phyloP scores from a whole-genome alignment of 1,140 invertebrate genomes.

The Euglossa dilemma region DNA sequence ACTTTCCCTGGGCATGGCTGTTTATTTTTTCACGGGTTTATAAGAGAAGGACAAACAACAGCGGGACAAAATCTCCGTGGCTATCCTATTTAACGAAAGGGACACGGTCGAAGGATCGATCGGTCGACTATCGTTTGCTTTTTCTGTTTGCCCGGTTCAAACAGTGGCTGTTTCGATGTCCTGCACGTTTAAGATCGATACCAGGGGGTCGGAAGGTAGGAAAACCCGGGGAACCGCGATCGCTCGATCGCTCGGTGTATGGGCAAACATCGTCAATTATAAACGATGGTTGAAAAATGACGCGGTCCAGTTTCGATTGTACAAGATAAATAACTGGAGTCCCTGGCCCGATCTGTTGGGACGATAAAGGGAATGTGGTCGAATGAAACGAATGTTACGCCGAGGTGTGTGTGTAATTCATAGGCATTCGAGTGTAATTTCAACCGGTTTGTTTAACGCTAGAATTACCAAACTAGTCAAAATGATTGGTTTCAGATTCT shows the following conservation, averaged over 20 bases:
- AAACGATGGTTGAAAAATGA: not conserved
- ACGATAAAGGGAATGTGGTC: too few species aligned
- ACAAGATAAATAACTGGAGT: too few species aligned
- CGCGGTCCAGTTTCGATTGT: not conserved
- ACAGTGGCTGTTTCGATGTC: not conserved
- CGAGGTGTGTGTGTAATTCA: too few species aligned
- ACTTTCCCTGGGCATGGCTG: not conserved
- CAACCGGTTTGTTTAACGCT: too few species aligned
- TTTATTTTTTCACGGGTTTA: constrained; percentile 26
- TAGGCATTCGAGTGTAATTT: too few species aligned
- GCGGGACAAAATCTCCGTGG: not conserved
- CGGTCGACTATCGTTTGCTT: constrained; percentile 15
- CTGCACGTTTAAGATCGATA: not conserved
- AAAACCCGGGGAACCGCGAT: not conserved
- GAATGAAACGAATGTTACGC: too few species aligned
- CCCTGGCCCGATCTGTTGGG: not conserved
- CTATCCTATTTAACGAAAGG: not conserved
- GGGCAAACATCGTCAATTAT: too few species aligned
- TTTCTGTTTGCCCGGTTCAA: constrained; percentile 20
- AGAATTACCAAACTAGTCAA: too few species aligned
- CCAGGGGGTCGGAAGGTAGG: not conserved
- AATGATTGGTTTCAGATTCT: too few species aligned
- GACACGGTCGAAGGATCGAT: constrained; percentile 14
- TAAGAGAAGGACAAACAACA: constrained; percentile 39
- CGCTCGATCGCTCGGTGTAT: not conserved